Evolutionary conservation across 2,113 vertebrate species (phyloP).

Genomic region (Dendrocopos noguchii): DNA sequence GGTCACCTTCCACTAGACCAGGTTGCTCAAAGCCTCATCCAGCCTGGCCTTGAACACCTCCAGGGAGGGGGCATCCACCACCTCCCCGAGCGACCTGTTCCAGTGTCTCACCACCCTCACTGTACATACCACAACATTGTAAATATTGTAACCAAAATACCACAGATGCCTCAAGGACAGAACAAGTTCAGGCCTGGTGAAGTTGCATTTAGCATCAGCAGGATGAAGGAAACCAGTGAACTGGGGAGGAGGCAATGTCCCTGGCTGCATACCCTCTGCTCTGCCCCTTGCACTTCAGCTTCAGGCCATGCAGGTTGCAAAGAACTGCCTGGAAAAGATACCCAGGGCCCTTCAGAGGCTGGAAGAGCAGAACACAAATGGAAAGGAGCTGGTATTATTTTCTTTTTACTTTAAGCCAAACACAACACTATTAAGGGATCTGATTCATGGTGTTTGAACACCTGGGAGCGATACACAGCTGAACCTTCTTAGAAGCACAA

Average conservation of each 20-base stretch:
- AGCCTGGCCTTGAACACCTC: too few species aligned
- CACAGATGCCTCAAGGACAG: not conserved
- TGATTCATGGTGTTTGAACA: constrained; percentile 15
- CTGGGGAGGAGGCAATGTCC: not conserved
- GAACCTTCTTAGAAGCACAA: not conserved
- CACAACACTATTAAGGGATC: constrained; percentile 3
- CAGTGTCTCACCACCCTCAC: too few species aligned
- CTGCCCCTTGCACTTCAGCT: rapidly evolving
- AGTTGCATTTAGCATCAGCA: not conserved
- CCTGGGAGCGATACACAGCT: not conserved
- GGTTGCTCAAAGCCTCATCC: too few species aligned
- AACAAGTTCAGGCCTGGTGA: constrained; percentile 9
- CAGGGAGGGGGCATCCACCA: too few species aligned
- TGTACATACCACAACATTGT: too few species aligned
- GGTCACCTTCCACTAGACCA: too few species aligned
- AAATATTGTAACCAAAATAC: not conserved
- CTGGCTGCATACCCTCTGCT: not conserved
- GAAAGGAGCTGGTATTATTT: not conserved
- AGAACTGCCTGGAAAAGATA: not conserved
- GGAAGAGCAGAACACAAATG: not conserved
- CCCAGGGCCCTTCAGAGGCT: not conserved
- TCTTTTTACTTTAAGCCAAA: constrained; percentile 16
- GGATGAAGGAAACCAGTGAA: not conserved
- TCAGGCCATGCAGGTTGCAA: not conserved
- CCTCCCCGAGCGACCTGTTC: too few species aligned